These are phyloP conservation scores for Neuroscelio doddi DNA, from an alignment of 2,888 invertebrate genomes.

Conservation along the genomic window DNA sequence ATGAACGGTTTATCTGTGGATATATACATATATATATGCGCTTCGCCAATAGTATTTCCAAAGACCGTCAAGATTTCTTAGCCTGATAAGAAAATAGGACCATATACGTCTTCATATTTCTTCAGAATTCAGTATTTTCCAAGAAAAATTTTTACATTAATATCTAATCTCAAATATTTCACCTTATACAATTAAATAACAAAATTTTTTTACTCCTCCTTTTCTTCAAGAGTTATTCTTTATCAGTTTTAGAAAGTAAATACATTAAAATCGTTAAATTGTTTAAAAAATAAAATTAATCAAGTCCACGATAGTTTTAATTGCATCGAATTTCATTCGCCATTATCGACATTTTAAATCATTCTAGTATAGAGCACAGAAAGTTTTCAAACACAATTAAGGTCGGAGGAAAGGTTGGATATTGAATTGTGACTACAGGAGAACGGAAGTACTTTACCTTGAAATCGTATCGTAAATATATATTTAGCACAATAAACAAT, in stretches of 20 bases:
- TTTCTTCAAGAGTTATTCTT: too few relatives aligned
- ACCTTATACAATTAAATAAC: too few relatives aligned
- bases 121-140: too few relatives aligned
- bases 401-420: slow-evolving; percentile 38
- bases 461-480: slow-evolving; percentile 24
- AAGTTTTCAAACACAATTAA: slow-evolving; percentile 34
- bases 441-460: slow-evolving; percentile 48
- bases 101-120: too few relatives aligned
- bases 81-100: neutral
- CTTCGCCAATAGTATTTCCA: neutral
- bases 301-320: slow-evolving; percentile 5
- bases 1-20: neutral
- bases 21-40: neutral
- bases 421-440: slow-evolving; percentile 40
- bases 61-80: slow-evolving; percentile 1
- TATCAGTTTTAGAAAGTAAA: too few relatives aligned
- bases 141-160: too few relatives aligned
- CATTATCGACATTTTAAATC: slow-evolving; percentile 35
- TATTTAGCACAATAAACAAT: slow-evolving; percentile 26
- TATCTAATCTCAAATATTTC: too few relatives aligned
- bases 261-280: too few relatives aligned
- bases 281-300: too few relatives aligned
- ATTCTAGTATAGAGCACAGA: slow-evolving; percentile 34
- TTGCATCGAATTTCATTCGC: slow-evolving; percentile 15
- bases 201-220: too few relatives aligned